Percentiles rank a stretch among this genome's conserved stretches.
phyloP scores from a whole-genome alignment of 2,797 vertebrate genomes.

The Microhierax caerulescens region DNA sequence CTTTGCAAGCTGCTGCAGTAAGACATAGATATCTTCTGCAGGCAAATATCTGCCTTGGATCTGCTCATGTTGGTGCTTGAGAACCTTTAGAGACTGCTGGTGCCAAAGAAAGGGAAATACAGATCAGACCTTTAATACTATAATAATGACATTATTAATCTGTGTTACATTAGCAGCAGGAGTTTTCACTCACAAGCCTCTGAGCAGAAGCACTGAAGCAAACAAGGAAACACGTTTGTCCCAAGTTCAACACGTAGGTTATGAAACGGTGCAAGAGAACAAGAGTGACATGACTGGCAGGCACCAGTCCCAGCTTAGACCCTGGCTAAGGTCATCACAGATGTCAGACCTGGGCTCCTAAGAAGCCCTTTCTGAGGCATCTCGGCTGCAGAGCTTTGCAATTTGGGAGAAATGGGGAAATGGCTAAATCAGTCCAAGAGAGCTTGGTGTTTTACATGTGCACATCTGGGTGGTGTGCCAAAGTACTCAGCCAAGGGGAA shows the following conservation, averaged over 20 bases:
- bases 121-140: background rate
- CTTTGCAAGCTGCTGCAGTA: constrained; percentile 4
- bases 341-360: background rate
- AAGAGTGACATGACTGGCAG: background rate
- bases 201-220: background rate
- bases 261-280: background rate
- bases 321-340: background rate
- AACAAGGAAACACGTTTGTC: background rate
- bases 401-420: background rate
- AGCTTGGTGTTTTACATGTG: background rate
- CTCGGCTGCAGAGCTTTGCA: background rate
- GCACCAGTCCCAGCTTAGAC: background rate
- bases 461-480: background rate
- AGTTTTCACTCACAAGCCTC: background rate
- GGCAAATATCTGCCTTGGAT: background rate
- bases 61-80: background rate
- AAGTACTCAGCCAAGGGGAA: background rate
- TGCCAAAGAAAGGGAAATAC: background rate
- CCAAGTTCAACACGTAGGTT: background rate
- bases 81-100: background rate
- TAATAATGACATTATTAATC: background rate
- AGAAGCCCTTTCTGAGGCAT: background rate
- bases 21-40: background rate
- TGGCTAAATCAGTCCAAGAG: background rate
- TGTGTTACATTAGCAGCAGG: background rate